Percentiles rank a stretch among this genome's conserved stretches.
phyloP scores from a whole-genome alignment of 1,140 invertebrate genomes.

The Bombus waltoni region DNA sequence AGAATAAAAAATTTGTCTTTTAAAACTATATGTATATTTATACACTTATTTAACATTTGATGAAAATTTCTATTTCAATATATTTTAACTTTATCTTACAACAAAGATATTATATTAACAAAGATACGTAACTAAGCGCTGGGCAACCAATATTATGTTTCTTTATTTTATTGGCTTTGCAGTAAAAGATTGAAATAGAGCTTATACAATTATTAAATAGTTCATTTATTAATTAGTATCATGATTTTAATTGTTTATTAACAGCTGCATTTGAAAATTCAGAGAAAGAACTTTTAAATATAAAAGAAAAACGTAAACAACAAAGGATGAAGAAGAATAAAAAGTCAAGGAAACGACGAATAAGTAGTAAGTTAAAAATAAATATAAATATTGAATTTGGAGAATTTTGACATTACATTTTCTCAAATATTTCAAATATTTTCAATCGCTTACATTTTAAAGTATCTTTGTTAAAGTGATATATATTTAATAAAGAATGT shows the following conservation, averaged over 20 bases:
- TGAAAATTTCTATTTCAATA: not conserved
- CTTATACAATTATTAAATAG: not conserved
- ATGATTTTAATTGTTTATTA: constrained; percentile 23
- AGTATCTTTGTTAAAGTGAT: not conserved
- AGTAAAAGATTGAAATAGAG: not conserved
- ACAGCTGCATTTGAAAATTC: constrained; percentile 69
- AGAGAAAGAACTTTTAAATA: constrained; percentile 62
- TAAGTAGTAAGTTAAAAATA: constrained; percentile 59
- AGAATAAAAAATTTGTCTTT: not conserved
- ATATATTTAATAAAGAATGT: not conserved
- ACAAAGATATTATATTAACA: not conserved
- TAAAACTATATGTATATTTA: not conserved
- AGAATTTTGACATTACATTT: not conserved
- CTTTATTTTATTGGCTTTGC: not conserved
- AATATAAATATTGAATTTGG: constrained; percentile 1
- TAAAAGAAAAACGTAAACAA: constrained; percentile 51
- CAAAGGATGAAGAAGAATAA: constrained; percentile 27
- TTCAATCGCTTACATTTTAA: not conserved
- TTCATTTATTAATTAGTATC: not conserved
- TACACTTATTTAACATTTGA: not conserved
- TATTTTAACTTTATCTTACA: not conserved
- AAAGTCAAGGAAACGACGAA: constrained; percentile 47
- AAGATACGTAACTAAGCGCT: not conserved
- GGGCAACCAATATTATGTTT: not conserved
- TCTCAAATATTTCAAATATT: not conserved